These are phyloP conservation scores for Rutpela maculata DNA, from an alignment of 2,888 invertebrate genomes.

Conservation along the genomic window DNA sequence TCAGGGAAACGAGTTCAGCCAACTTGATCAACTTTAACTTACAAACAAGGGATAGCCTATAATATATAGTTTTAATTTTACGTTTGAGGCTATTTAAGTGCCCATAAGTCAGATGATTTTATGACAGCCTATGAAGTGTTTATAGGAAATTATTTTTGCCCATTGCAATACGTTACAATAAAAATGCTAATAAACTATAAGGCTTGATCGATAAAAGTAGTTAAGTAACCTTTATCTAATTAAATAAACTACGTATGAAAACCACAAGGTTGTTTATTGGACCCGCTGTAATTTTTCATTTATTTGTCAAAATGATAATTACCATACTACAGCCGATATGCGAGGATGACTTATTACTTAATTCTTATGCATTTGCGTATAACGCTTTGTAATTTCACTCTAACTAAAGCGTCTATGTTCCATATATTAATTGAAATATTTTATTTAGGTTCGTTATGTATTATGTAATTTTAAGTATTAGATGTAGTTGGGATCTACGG, in stretches of 20 bases:
- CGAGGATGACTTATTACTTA: neutral
- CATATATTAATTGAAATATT: too few relatives aligned
- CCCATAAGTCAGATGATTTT: conserved; percentile 43
- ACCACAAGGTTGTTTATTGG: neutral
- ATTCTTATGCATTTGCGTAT: neutral
- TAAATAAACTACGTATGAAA: neutral
- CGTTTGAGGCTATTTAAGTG: conserved; percentile 34
- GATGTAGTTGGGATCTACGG: too few relatives aligned
- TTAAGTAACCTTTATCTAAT: conserved; percentile 16
- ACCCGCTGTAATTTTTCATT: neutral
- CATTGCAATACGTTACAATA: conserved; percentile 26
- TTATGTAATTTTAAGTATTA: too few relatives aligned
- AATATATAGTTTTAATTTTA: conserved; percentile 40
- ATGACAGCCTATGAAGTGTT: conserved; percentile 38
- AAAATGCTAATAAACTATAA: conserved; percentile 31
- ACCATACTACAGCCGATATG: neutral
- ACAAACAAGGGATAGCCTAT: conserved; percentile 38
- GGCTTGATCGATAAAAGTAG: conserved; percentile 8
- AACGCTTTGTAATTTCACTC: neutral
- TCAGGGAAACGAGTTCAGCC: conserved; percentile 65
- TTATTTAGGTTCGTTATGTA: too few relatives aligned
- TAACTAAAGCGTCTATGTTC: too few relatives aligned
- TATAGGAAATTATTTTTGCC: conserved; percentile 41
- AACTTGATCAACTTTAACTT: conserved; percentile 46
- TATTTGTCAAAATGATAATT: conserved; percentile 19